These are phyloP conservation scores for Lerema accius DNA, from an alignment of 1,140 invertebrate genomes.

Conservation along the genomic window DNA sequence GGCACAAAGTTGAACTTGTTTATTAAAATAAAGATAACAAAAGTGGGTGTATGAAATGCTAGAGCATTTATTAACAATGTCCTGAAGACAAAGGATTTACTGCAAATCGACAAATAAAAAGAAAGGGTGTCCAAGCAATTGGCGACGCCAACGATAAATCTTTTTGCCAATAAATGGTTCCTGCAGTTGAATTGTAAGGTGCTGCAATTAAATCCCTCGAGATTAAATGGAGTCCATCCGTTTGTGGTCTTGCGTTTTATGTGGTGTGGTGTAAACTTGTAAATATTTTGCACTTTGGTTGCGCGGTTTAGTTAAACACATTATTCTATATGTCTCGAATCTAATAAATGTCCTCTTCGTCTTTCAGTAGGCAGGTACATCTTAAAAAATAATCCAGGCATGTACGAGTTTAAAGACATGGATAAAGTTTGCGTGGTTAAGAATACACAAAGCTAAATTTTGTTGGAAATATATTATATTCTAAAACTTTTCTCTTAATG, in stretches of 20 bases:
- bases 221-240: conserved; percentile 73
- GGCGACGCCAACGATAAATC: conserved; percentile 50
- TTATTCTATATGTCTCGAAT: background rate
- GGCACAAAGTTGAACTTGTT: no score
- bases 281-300: no score
- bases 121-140: conserved; percentile 32
- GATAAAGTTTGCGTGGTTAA: no score
- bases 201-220: conserved; percentile 72
- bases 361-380: no score
- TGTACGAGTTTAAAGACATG: no score
- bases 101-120: conserved; percentile 18
- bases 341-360: conserved; percentile 9
- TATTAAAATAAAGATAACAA: no score
- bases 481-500: no score
- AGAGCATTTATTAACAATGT: conserved; percentile 15
- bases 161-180: conserved; percentile 58
- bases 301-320: no score
- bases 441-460: no score
- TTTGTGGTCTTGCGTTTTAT: conserved; percentile 60
- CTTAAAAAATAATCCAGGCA: no score
- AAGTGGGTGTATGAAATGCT: background rate
- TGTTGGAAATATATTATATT: no score
- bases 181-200: conserved; percentile 64
- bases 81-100: conserved; percentile 25
- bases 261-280: conserved; percentile 22